phyloP scores from a whole-genome alignment of 2,888 invertebrate genomes.

The Rapana venosa region DNA sequence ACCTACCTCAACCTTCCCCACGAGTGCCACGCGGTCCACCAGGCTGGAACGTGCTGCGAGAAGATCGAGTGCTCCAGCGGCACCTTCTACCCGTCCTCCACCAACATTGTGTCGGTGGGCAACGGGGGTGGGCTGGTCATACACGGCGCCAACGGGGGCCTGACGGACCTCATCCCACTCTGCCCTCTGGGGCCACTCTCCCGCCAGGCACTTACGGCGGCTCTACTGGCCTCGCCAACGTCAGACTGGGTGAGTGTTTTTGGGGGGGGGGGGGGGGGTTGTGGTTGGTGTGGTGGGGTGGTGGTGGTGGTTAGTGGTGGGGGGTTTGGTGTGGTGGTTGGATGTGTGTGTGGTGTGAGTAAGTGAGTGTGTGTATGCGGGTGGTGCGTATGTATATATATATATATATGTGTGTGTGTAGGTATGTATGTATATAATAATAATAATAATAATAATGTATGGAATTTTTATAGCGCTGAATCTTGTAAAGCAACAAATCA shows the following conservation, averaged over 20 bases:
- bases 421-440: too few relatives aligned
- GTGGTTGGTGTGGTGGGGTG: too few relatives aligned
- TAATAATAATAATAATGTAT: too few relatives aligned
- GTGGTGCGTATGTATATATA: too few relatives aligned
- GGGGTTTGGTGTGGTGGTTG: too few relatives aligned
- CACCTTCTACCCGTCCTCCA: conserved; percentile 61
- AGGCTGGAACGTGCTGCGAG: conserved; percentile 64
- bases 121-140: conserved; percentile 63
- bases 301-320: too few relatives aligned
- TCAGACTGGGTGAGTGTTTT: conserved; percentile 58
- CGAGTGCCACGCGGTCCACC: conserved; percentile 60
- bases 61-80: conserved; percentile 58
- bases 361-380: too few relatives aligned
- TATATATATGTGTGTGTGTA: too few relatives aligned
- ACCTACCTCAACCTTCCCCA: conserved; percentile 64
- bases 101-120: conserved; percentile 59
- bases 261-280: too few relatives aligned
- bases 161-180: conserved; percentile 57
- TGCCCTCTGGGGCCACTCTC: conserved; percentile 54
- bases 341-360: too few relatives aligned
- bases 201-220: conserved; percentile 59
- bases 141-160: conserved; percentile 52
- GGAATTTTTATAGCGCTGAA: too few relatives aligned
- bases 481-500: too few relatives aligned
- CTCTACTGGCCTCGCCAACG: conserved; percentile 56